Percentiles rank a stretch among this genome's conserved stretches.
Conservation (phyloP, 1,140 invertebrate species). For the Thrips palmi region DNA sequence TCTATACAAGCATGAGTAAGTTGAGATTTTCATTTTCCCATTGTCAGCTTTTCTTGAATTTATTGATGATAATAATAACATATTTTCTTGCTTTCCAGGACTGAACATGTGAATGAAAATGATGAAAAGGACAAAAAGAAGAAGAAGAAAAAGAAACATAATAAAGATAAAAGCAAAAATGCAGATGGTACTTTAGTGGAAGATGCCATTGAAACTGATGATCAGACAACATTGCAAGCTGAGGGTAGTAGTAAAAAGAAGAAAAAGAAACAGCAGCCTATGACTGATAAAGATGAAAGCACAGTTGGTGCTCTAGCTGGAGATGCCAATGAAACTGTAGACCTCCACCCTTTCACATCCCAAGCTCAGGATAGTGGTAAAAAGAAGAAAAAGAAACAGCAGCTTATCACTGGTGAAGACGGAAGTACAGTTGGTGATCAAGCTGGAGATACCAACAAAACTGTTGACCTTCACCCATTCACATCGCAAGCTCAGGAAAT, state of each 20-base stretch:
- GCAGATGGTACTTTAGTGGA: slow-evolving; percentile 13
- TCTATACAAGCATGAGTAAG: slow-evolving; percentile 33
- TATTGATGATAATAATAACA: background rate
- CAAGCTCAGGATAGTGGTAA: slow-evolving; percentile 3
- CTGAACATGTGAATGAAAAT: slow-evolving; percentile 10
- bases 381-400: slow-evolving; percentile 17
- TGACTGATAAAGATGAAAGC: background rate
- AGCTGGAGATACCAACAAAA: slow-evolving; percentile 4
- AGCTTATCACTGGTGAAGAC: slow-evolving; percentile 11
- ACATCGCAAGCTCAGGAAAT: background rate
- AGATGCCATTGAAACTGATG: background rate
- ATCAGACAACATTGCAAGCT: slow-evolving; percentile 12
- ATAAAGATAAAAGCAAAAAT: slow-evolving; percentile 17
- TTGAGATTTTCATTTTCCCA: slow-evolving; percentile 7
- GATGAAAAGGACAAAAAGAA: slow-evolving; percentile 14
- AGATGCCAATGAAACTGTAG: slow-evolving; percentile 3
- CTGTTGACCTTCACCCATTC: background rate
- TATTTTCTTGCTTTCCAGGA: slow-evolving; percentile 7
- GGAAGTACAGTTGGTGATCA: background rate
- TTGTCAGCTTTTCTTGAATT: background rate
- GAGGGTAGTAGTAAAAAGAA: slow-evolving; percentile 14
- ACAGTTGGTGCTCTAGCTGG: background rate
- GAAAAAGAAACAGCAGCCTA: slow-evolving; percentile 18
- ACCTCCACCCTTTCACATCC: background rate
- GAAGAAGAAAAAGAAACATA: slow-evolving; percentile 15